Evolutionary conservation across 1,140 invertebrate species (phyloP).

Genomic region (Sycobia sp.): DNA sequence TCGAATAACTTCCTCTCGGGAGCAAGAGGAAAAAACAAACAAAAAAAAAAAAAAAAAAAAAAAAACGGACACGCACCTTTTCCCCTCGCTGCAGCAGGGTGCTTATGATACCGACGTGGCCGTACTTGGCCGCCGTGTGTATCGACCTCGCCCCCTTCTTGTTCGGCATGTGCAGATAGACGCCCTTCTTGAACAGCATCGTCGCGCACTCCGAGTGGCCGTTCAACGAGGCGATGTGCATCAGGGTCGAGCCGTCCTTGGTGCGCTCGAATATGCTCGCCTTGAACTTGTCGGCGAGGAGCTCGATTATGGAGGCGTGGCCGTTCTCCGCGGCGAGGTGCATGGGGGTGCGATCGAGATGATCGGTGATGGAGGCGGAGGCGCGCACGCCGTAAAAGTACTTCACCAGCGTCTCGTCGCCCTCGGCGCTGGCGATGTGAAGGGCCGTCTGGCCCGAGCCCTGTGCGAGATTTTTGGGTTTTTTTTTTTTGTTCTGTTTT

Average conservation of each 20-base stretch:
- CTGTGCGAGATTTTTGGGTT: too few species aligned
- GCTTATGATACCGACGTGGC: constrained; percentile 97
- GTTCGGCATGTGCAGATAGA: constrained; percentile 99
- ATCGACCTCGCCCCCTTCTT: constrained; percentile 92
- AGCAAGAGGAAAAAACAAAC: too few species aligned
- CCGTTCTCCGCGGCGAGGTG: constrained; percentile 97
- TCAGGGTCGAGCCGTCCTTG: constrained; percentile 96
- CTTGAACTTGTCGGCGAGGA: constrained; percentile 96
- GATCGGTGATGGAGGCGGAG: constrained; percentile 90
- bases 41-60: too few species aligned
- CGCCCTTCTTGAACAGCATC: constrained; percentile 97
- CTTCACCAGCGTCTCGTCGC: constrained; percentile 91
- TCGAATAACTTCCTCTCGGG: too few species aligned
- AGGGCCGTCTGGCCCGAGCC: constrained; percentile 90
- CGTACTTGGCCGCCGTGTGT: constrained; percentile 89
- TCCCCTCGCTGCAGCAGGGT: constrained; percentile 94
- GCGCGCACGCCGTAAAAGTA: constrained; percentile 94
- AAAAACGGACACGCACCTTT: constrained; percentile 63
- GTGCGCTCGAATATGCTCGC: constrained; percentile 92
- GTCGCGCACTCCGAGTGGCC: constrained; percentile 98
- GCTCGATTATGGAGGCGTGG: constrained; percentile 92
- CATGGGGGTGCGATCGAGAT: constrained; percentile 95
- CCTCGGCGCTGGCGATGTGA: constrained; percentile 93
- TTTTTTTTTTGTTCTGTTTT: too few species aligned
- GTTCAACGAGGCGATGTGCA: constrained; percentile 96